A percentile compares a stretch with the other conserved stretches of the same genome.
Evolutionary conservation across 2,113 vertebrate genomes (phyloP).

Genomic region (Sander vitreus): DNA sequence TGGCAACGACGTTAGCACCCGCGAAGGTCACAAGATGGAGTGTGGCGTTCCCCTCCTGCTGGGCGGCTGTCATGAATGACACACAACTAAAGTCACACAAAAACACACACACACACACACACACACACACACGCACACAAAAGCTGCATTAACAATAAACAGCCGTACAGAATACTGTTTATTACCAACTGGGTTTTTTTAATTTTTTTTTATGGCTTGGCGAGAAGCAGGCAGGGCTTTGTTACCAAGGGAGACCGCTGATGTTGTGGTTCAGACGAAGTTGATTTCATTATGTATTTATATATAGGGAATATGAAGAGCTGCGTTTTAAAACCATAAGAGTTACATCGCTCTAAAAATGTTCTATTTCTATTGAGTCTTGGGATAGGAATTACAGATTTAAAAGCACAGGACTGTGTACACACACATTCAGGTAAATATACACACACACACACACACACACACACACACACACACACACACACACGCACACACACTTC

Average conservation of each 20-base stretch:
- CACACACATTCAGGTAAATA: background rate
- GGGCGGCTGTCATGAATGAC: constrained; percentile 74
- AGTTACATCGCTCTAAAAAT: constrained; percentile 47
- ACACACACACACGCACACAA: constrained; percentile 36
- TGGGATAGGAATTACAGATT: constrained; percentile 46
- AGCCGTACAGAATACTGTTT: constrained; percentile 20
- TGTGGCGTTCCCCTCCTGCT: constrained; percentile 72
- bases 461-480: constrained; percentile 18
- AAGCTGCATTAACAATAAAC: constrained; percentile 51
- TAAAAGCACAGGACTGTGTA: constrained; percentile 45
- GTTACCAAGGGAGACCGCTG: constrained; percentile 52
- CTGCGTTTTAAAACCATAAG: constrained; percentile 41
- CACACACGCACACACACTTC: constrained; percentile 20
- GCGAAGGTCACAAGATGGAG: constrained; percentile 82
- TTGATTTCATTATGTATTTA: constrained; percentile 63
- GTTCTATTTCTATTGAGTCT: constrained; percentile 66
- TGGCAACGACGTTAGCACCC: constrained; percentile 77
- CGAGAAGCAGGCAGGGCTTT: constrained; percentile 29
- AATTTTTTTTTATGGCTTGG: constrained; percentile 36
- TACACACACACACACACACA: too few species aligned
- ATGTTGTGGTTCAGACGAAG: constrained; percentile 50
- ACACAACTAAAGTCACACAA: constrained; percentile 59
- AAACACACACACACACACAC: constrained; percentile 32
- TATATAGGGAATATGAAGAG: constrained; percentile 52
- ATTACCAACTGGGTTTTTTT: constrained; percentile 39